phyloP scores from a whole-genome alignment of 2,888 invertebrate genomes.

The Trimorus sp. region DNA sequence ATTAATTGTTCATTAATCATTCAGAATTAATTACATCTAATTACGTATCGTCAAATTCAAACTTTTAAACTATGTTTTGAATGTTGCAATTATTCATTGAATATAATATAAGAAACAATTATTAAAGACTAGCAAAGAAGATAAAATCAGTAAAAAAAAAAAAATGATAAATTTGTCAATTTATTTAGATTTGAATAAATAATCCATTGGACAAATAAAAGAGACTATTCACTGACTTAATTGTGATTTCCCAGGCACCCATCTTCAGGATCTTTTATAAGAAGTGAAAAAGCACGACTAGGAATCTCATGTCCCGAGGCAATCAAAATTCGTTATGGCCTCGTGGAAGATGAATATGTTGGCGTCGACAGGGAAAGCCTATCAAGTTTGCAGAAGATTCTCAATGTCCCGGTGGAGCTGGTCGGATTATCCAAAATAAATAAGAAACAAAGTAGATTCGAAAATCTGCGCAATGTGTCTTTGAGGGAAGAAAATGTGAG shows the following conservation, averaged over 20 bases:
- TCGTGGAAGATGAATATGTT: conserved; percentile 84
- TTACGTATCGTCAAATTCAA: too few species aligned
- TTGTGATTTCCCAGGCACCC: conserved; percentile 83
- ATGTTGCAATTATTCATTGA: too few species aligned
- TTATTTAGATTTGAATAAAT: too few species aligned
- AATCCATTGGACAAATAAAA: too few species aligned
- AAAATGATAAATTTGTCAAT: too few species aligned
- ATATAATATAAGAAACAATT: too few species aligned
- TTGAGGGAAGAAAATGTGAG: conserved; percentile 86
- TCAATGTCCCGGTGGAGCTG: conserved; percentile 92
- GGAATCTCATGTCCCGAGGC: conserved; percentile 89
- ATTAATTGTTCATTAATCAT: too few species aligned
- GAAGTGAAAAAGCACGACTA: conserved; percentile 89
- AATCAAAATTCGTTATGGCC: conserved; percentile 87
- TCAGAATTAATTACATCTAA: too few species aligned
- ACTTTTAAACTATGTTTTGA: too few species aligned
- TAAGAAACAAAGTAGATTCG: conserved; percentile 84
- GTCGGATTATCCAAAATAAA: conserved; percentile 95
- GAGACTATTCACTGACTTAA: too few species aligned
- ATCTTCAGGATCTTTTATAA: conserved; percentile 94
- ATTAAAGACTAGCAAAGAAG: too few species aligned
- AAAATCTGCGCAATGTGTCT: conserved; percentile 86
- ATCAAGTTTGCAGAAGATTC: conserved; percentile 86
- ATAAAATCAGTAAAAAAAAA: too few species aligned
- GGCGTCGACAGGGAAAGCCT: conserved; percentile 84